Percentiles rank a stretch among this genome's conserved stretches.
Conservation (phyloP, 2,113 vertebrate species). For the Heptranchias perlo region DNA sequence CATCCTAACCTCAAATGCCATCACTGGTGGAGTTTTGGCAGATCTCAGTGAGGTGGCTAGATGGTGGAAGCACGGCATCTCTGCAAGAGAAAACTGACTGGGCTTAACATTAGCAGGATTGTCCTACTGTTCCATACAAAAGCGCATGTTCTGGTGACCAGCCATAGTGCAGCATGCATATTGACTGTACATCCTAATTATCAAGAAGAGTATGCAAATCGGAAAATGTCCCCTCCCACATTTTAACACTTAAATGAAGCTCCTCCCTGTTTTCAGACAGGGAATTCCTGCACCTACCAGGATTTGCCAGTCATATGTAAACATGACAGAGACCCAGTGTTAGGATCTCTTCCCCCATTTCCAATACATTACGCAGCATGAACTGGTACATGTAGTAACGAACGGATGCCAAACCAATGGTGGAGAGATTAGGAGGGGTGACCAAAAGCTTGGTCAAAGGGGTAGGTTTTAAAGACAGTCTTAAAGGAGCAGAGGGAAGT, state of each 20-base stretch:
- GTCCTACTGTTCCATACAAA: neutral
- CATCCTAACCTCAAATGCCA: neutral
- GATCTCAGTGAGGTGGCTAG: neutral
- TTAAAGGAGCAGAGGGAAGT: too few relatives aligned
- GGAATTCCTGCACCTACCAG: neutral
- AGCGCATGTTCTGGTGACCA: neutral
- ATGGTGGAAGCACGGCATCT: neutral
- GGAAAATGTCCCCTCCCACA: neutral
- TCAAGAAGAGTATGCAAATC: neutral
- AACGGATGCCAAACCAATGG: neutral
- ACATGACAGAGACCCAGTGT: neutral
- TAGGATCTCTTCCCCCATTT: neutral
- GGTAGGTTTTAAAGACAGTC: neutral
- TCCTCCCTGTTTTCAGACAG: neutral
- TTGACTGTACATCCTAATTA: neutral
- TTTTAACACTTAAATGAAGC: neutral
- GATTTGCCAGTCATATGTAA: neutral
- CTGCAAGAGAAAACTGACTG: neutral
- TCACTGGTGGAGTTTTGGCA: conserved; percentile 1
- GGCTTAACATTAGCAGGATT: neutral
- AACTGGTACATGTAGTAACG: neutral
- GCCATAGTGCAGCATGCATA: neutral
- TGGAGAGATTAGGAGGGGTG: too few relatives aligned
- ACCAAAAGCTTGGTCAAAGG: neutral
- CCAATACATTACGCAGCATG: neutral